Percentiles rank a stretch among this genome's conserved stretches.
Evolutionary conservation across 2,113 vertebrate species (phyloP).

Genomic region (Rhinolophus ferrumequinum): DNA sequence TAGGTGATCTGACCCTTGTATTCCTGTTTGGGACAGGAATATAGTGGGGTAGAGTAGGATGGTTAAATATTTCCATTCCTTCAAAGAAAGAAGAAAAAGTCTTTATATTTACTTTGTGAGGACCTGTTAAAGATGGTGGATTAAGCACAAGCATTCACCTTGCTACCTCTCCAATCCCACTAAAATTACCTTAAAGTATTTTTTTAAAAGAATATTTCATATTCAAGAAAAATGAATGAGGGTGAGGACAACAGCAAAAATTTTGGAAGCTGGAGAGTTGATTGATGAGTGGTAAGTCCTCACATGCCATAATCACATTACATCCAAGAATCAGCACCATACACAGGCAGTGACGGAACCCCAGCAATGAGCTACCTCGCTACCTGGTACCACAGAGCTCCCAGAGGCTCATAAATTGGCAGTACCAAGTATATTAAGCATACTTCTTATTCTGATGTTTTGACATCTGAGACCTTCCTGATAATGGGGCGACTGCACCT

Average conservation of each 20-base stretch:
- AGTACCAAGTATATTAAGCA: not conserved
- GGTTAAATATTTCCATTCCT: not conserved
- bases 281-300: not conserved
- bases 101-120: not conserved
- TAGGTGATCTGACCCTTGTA: not conserved
- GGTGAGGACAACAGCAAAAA: not conserved
- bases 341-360: not conserved
- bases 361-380: not conserved
- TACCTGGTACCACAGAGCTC: not conserved
- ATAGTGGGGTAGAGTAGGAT: not conserved
- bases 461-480: not conserved
- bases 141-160: not conserved
- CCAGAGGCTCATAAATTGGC: not conserved
- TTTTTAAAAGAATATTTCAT: not conserved
- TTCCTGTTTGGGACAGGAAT: not conserved
- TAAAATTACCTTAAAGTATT: not conserved
- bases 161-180: not conserved
- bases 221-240: not conserved
- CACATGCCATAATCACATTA: not conserved
- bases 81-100: not conserved
- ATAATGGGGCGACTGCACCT: not conserved
- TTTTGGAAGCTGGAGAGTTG: not conserved
- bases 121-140: not conserved
- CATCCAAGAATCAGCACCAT: not conserved
- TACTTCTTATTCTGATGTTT: not conserved